These are phyloP conservation scores for Diadromus collaris DNA, from an alignment of 2,888 invertebrate species.

Conservation along the genomic window DNA sequence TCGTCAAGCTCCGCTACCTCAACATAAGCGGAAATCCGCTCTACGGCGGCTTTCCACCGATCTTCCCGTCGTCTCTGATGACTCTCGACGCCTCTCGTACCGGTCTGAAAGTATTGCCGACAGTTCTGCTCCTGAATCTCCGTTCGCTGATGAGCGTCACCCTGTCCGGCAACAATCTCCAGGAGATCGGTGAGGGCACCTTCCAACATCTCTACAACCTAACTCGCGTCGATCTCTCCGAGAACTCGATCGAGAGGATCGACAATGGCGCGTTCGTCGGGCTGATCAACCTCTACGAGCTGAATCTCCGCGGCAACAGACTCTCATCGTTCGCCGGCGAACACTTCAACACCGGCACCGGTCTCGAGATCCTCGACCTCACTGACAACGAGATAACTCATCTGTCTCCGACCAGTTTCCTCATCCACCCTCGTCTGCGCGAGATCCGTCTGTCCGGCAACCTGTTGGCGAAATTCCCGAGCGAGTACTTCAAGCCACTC, in stretches of 20 bases:
- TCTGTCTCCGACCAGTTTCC: conserved; percentile 92
- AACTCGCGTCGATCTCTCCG: conserved; percentile 88
- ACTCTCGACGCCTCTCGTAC: conserved; percentile 88
- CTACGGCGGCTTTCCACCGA: conserved; percentile 86
- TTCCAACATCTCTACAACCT: conserved; percentile 90
- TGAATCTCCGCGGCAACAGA: conserved; percentile 89
- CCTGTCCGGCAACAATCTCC: conserved; percentile 87
- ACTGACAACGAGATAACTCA: conserved; percentile 91
- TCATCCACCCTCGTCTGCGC: conserved; percentile 90
- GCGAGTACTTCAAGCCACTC: conserved; percentile 89
- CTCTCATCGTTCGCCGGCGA: conserved; percentile 91
- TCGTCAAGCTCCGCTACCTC: conserved; percentile 86
- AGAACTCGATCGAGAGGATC: conserved; percentile 89
- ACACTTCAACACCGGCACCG: conserved; percentile 91
- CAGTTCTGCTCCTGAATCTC: conserved; percentile 87
- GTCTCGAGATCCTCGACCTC: conserved; percentile 90
- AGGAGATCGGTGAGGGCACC: conserved; percentile 88
- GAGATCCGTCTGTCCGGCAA: conserved; percentile 88
- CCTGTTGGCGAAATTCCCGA: conserved; percentile 92
- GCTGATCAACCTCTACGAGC: conserved; percentile 86
- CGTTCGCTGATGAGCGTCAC: conserved; percentile 85
- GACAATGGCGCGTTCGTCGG: conserved; percentile 89
- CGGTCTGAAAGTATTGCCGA: conserved; percentile 87
- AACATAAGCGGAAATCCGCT: conserved; percentile 90
- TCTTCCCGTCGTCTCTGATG: conserved; percentile 81